Base-by-base conservation (phyloP, 2,797 vertebrate genomes). In the Trachops cirrhosus region DNA sequence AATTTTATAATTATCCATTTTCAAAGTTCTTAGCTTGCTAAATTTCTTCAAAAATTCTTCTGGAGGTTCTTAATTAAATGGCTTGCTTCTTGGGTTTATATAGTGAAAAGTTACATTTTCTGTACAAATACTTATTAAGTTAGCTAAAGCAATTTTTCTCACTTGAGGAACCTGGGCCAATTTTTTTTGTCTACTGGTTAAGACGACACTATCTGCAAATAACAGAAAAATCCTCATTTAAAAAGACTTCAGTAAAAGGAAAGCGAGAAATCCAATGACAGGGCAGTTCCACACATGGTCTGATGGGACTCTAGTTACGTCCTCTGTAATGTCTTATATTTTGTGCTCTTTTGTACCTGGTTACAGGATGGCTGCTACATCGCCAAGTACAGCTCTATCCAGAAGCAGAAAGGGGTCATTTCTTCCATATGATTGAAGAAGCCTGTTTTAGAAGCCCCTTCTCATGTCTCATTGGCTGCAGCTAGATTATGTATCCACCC, bases 1-100 rank as follows among this genome's bases (percentile, higher is more conserved):
- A 89, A 82, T 74, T 95, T 95, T 62, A 86, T 94, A 97, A 94
- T 91, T 93, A 93, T 86, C 62, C 83, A 37, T 93, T 88, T 97
- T 95, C 68, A 85, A 52, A 91, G 83, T 77, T 91, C 95, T 89
- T 14, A 39, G 68, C 48, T 77, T 94, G 70, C 24, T 89, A 79
- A 86, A 70, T 93, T 93, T 93, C 80, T 88, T 95, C 59, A 64
- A 64, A 89, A 94, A 86, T 62, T 93, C 2, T 80, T 93, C 70
- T 64, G 50, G 91, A 15, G 48, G 9, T 92, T 89, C 44, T 71
- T 78, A 95, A 86, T 80, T 93, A 90, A 97, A 71, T 89, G 39
- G 29, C 79, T 78, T 93, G 34, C 74, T 83, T 89, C 32, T 54
- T 91, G 78, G 26, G 2, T 92, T 94, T 73, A 57, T 85, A 52